phyloP scores from a whole-genome alignment of 1,140 invertebrate species.

The Zaprionus gabonicus region DNA sequence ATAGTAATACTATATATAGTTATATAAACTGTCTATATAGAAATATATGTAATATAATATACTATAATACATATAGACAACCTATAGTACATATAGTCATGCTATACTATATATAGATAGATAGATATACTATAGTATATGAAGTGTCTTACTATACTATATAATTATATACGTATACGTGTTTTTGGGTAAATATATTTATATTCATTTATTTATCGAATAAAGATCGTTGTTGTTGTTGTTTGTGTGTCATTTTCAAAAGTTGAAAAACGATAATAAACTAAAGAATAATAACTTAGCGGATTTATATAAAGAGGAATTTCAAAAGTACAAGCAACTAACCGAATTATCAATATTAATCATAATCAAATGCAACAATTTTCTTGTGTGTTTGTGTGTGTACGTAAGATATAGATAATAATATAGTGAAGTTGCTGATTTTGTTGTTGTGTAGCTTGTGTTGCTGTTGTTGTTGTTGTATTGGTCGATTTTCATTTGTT shows the following conservation, averaged over 20 bases:
- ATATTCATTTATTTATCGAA: neutral
- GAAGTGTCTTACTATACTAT: neutral
- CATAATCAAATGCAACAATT: constrained; percentile 29
- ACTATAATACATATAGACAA: too few relatives aligned
- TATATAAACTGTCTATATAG: too few relatives aligned
- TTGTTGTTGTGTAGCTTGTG: constrained; percentile 34
- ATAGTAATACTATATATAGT: too few relatives aligned
- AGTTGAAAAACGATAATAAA: neutral
- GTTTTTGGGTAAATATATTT: neutral
- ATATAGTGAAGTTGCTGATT: constrained; percentile 32
- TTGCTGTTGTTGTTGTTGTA: constrained; percentile 40
- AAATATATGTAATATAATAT: too few relatives aligned
- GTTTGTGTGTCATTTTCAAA: constrained; percentile 3
- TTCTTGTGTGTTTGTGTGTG: constrained; percentile 13
- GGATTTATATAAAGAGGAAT: constrained; percentile 2
- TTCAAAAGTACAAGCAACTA: constrained; percentile 45
- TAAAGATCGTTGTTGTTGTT: neutral
- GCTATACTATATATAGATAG: too few relatives aligned
- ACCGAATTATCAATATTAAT: constrained; percentile 49
- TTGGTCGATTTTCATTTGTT: constrained; percentile 34
- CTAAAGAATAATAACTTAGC: neutral
- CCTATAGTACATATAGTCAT: too few relatives aligned
- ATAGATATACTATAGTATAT: neutral
- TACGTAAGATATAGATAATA: constrained; percentile 15
- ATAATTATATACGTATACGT: too few relatives aligned